A percentile compares a stretch with the other conserved stretches of the same genome.
These are phyloP conservation scores for Orcinus orca DNA, from an alignment of 2,113 vertebrate genomes.

Conservation along the genomic window DNA sequence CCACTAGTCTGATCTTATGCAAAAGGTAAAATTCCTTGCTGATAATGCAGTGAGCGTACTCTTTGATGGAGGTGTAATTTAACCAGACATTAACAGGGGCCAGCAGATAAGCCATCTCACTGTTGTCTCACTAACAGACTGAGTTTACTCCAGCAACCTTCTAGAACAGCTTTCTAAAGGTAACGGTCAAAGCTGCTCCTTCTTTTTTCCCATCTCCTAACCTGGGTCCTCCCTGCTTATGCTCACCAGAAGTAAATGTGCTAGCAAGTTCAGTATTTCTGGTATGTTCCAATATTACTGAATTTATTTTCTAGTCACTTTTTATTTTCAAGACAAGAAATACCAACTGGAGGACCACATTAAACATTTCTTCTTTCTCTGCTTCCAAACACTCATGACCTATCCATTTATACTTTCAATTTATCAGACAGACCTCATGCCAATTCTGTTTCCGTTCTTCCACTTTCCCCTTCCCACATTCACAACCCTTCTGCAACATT, in stretches of 20 bases:
- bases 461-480: slow-evolving; percentile 62
- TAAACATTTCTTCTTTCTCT: slow-evolving; percentile 61
- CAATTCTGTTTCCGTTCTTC: not conserved
- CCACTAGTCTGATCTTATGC: not conserved
- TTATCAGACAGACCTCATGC: not conserved
- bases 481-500: slow-evolving; percentile 75
- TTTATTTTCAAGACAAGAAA: slow-evolving; percentile 59
- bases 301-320: slow-evolving; percentile 40
- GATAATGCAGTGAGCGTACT: not conserved
- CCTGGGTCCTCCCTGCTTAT: not conserved
- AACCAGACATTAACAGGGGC: not conserved
- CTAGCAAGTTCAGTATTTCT: not conserved
- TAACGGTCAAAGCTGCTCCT: not conserved
- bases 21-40: slow-evolving; percentile 19
- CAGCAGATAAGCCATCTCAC: not conserved
- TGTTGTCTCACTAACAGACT: not conserved
- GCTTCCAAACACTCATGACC: slow-evolving; percentile 20
- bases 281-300: not conserved
- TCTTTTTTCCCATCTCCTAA: not conserved
- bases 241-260: not conserved
- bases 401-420: slow-evolving; percentile 13
- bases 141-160: not conserved
- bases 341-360: slow-evolving; percentile 29
- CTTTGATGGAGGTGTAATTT: not conserved
- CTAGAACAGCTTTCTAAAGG: not conserved